Evolutionary conservation across 2,797 vertebrate genomes (phyloP).

Genomic region (Cirrhinus mrigala): DNA sequence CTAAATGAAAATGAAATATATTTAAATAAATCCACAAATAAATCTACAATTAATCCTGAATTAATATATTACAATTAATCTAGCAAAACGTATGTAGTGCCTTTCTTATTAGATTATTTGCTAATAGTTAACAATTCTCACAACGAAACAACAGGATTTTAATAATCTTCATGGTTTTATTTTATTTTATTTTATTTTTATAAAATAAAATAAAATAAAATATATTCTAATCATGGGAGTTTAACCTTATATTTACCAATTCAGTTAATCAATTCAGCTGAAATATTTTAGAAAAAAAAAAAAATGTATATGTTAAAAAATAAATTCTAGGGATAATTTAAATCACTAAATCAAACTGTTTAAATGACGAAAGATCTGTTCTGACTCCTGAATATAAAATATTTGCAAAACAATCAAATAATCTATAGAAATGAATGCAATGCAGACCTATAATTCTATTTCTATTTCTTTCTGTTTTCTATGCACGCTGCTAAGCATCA

Average conservation of each 20-base stretch:
- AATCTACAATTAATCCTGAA: background rate
- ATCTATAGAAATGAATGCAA: conserved; percentile 66
- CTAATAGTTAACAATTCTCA: background rate
- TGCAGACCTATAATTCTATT: conserved; percentile 60
- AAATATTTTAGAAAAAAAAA: no score
- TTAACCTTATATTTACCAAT: background rate
- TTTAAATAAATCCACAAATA: background rate
- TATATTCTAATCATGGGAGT: background rate
- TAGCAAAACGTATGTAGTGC: background rate
- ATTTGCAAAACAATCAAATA: background rate
- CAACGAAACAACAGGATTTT: background rate
- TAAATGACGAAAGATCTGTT: background rate
- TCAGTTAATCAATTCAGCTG: background rate
- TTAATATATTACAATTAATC: background rate
- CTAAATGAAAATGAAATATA: background rate
- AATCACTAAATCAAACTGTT: background rate
- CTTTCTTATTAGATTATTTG: background rate
- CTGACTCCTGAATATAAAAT: background rate
- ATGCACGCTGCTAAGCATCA: conserved; percentile 55
- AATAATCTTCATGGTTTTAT: background rate
- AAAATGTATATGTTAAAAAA: background rate
- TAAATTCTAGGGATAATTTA: background rate
- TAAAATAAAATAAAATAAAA: no score
- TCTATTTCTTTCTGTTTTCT: conserved; percentile 54
- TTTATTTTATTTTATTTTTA: background rate